Evolutionary conservation across 2,888 invertebrate species (phyloP), one percentile per base, ranked within the genome.

Genomic region (Eupithecia vulgata): DNA sequence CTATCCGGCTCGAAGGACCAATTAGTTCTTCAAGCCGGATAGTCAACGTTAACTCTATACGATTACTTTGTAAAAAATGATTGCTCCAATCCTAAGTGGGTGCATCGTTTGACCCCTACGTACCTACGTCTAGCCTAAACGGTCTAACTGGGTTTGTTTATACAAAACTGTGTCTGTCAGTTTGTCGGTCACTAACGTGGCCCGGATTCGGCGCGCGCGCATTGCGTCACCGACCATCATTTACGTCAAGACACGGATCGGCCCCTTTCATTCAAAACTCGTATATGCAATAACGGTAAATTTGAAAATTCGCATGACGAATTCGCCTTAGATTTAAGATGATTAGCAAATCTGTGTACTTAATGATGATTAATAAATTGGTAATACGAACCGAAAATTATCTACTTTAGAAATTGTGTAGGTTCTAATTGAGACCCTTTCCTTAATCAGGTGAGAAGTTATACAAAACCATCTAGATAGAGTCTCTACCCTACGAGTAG

Each of bases 151-250:
- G 69, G 62, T 72, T 70, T 21, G 37, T 65, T 37, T 66, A 45
- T 73, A 45, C 57, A 34, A 59, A 62, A 59, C 35, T 72, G 67
- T 68, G 75, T 76, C 42, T 77, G 73, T 65, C 70, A 52, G 76
- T 75, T 74, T 72, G 75, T 77, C 77, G 78, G 80, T 77, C 79
- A 78, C 75, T 67, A 70, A 62, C 70, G 70, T 70, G 70, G 72
- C 80, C 79, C 76, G 78, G 76, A 68, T 80, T 80, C 71, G 67
- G 72, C 72, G 76, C 69, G 70, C 75, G 72, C 70, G 45, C 75
- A 57, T 79, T 79, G 75, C 80, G 76, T 80, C 80, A 80, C 61
- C 69, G 67, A 17, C 68, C 74, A 80, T 76, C 76, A 73, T 77
- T 77, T 79, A 76, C 73, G 76, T 74, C 76, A 76, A 74, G 48